These are phyloP conservation scores for Watsonalla cultraria DNA, from an alignment of 2,888 invertebrate genomes.

Conservation along the genomic window DNA sequence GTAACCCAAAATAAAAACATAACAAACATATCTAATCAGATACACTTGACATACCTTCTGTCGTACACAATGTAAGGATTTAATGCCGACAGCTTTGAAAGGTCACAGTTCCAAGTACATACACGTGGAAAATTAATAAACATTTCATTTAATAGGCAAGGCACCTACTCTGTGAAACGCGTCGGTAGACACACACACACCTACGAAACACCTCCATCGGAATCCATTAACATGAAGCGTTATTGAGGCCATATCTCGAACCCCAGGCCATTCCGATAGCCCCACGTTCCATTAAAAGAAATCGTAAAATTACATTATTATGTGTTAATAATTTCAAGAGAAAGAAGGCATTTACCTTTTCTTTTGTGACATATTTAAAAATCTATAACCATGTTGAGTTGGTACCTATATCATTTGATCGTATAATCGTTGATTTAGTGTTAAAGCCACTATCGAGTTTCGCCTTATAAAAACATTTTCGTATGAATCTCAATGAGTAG, in stretches of 20 bases:
- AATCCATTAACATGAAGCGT: conserved; percentile 68
- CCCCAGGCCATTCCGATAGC: conserved; percentile 60
- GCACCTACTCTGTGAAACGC: background rate
- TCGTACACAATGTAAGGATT: background rate
- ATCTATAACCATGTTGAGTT: conserved; percentile 40
- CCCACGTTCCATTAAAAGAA: conserved; percentile 73
- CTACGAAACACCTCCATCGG: conserved; percentile 34
- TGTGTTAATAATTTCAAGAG: conserved; percentile 75
- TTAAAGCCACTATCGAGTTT: conserved; percentile 41
- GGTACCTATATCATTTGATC: conserved; percentile 39
- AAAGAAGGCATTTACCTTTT: conserved; percentile 49
- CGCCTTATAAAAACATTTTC: conserved; percentile 25
- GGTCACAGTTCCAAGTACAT: background rate
- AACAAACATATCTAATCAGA: background rate
- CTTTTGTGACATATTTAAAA: conserved; percentile 56
- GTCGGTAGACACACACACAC: conserved; percentile 8
- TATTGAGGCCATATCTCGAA: conserved; percentile 63
- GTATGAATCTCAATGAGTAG: conserved; percentile 37
- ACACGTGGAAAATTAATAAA: background rate
- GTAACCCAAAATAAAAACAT: background rate
- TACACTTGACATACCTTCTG: background rate
- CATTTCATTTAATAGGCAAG: background rate
- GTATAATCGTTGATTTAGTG: conserved; percentile 35
- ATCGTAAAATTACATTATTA: conserved; percentile 76
- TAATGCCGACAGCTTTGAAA: background rate